Evolutionary conservation across 1,140 invertebrate genomes (phyloP).

Genomic region (Atopsyche davidsoni): DNA sequence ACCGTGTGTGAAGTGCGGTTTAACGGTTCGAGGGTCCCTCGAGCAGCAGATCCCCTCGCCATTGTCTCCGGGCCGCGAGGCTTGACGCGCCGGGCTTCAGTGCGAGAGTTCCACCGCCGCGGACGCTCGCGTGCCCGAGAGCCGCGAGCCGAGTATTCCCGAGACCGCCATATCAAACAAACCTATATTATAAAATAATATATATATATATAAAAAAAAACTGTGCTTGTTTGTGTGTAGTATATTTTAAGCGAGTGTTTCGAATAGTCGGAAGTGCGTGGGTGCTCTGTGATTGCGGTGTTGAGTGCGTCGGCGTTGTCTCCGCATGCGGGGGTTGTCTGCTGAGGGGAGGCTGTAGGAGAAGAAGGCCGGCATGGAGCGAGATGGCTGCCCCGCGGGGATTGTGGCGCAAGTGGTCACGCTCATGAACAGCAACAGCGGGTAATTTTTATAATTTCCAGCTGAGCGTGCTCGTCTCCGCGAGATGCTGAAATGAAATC

Average conservation of each 20-base stretch:
- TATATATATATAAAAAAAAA: too few relatives aligned
- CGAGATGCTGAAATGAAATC: too few relatives aligned
- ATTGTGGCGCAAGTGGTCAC: constrained; percentile 48
- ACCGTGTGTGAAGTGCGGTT: not conserved
- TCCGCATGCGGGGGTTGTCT: not conserved
- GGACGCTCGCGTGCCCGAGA: constrained; percentile 1
- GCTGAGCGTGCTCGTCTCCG: too few relatives aligned
- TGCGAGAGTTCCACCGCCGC: constrained; percentile 5
- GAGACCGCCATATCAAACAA: too few relatives aligned
- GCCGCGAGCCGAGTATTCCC: too few relatives aligned
- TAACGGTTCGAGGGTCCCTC: not conserved
- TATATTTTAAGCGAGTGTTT: too few relatives aligned
- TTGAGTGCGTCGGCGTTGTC: too few relatives aligned
- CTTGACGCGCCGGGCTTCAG: constrained; percentile 20
- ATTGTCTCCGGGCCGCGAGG: constrained; percentile 24
- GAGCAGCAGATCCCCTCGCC: not conserved
- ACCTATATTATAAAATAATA: too few relatives aligned
- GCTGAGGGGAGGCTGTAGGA: not conserved
- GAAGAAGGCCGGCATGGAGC: constrained; percentile 31
- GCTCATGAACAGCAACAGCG: constrained; percentile 46
- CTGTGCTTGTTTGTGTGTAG: too few relatives aligned
- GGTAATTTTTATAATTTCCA: constrained; percentile 34
- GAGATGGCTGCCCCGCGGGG: constrained; percentile 43
- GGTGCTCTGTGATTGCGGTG: too few relatives aligned
- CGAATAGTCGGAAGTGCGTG: too few relatives aligned